A percentile compares a stretch with the other conserved stretches of the same genome.
Evolutionary conservation across 2,113 vertebrate species (phyloP).

Genomic region (Taurulus bubalis): DNA sequence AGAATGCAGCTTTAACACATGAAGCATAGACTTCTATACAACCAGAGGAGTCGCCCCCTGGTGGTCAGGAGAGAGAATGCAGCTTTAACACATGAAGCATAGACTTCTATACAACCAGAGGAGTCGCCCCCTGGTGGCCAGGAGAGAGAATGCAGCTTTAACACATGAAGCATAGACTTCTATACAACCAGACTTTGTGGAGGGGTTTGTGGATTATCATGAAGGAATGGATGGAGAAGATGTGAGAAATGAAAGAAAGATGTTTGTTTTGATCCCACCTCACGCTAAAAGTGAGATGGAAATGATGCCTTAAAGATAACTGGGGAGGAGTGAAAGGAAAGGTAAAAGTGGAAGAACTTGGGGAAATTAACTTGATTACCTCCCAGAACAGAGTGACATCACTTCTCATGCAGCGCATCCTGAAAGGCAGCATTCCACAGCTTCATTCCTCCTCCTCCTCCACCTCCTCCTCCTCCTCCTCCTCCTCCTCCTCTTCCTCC

Average conservation of each 20-base stretch:
- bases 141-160: too few species aligned
- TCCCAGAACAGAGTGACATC: constrained; percentile 20
- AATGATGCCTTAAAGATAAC: background rate
- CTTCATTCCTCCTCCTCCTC: constrained; percentile 42
- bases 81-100: too few species aligned
- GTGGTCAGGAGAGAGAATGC: too few species aligned
- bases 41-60: too few species aligned
- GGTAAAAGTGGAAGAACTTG: background rate
- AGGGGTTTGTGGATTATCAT: background rate
- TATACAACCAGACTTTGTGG: too few species aligned
- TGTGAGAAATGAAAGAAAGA: background rate
- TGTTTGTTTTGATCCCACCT: background rate
- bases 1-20: too few species aligned
- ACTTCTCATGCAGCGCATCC: constrained; percentile 28
- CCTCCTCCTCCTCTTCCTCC: background rate
- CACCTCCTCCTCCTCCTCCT: constrained; percentile 19
- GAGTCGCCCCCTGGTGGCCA: background rate
- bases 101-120: background rate
- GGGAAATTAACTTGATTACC: background rate
- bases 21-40: too few species aligned
- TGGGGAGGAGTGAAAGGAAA: background rate
- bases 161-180: too few species aligned
- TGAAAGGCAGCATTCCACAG: constrained; percentile 66
- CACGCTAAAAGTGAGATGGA: background rate
- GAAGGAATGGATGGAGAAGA: background rate